Evolutionary conservation across 2,797 vertebrate genomes (phyloP).

Genomic region (Notolepis coatsorum): DNA sequence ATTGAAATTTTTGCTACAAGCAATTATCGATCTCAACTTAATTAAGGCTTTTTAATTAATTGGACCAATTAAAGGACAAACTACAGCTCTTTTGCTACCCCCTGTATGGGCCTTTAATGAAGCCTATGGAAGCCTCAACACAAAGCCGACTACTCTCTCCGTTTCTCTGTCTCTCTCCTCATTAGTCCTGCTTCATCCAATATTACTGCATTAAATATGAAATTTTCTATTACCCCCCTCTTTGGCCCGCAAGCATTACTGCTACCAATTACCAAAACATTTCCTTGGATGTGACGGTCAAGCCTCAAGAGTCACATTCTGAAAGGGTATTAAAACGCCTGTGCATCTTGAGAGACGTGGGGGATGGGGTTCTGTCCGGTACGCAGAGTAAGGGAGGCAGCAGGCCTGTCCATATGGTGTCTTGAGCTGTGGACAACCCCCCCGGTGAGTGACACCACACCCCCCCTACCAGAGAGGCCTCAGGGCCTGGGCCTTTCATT

Average conservation of each 20-base stretch:
- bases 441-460: conserved; percentile 51
- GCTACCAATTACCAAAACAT: too few relatives aligned
- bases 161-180: conserved; percentile 5
- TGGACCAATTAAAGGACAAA: too few relatives aligned
- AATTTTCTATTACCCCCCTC: too few relatives aligned
- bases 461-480: conserved; percentile 53
- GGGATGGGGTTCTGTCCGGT: not conserved
- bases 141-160: too few relatives aligned
- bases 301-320: not conserved
- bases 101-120: too few relatives aligned
- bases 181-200: conserved; percentile 10
- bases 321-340: conserved; percentile 11
- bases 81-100: too few relatives aligned
- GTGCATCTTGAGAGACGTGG: not conserved
- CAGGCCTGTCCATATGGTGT: conserved; percentile 30
- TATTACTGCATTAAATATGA: conserved; percentile 17
- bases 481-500: conserved; percentile 72
- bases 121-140: too few relatives aligned
- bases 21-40: too few relatives aligned
- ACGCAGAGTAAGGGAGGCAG: not conserved
- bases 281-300: conserved; percentile 36
- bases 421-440: conserved; percentile 14
- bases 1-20: too few relatives aligned
- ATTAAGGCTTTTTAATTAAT: too few relatives aligned
- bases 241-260: conserved; percentile 9